phyloP scores from a whole-genome alignment of 1,140 invertebrate genomes.

The Xylocopa sonorina region DNA sequence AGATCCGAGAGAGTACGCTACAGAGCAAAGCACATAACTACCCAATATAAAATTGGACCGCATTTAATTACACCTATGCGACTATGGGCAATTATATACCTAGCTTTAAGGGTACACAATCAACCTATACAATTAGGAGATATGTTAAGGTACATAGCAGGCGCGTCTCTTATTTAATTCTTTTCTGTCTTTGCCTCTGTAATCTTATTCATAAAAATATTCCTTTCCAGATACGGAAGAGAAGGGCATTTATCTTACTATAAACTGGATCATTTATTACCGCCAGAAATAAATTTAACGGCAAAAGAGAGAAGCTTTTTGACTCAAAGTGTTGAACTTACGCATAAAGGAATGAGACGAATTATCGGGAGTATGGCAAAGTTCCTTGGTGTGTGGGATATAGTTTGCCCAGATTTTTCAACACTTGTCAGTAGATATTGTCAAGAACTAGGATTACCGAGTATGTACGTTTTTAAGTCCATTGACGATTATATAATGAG shows the following conservation, averaged over 20 bases:
- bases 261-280: conserved; percentile 82
- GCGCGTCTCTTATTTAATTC: conserved; percentile 23
- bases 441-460: conserved; percentile 83
- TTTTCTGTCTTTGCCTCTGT: conserved; percentile 8
- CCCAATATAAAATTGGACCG: conserved; percentile 72
- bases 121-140: conserved; percentile 84
- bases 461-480: conserved; percentile 57
- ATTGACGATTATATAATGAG: neutral
- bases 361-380: conserved; percentile 72
- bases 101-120: conserved; percentile 83
- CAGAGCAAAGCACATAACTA: conserved; percentile 67
- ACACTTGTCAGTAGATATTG: conserved; percentile 81
- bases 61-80: conserved; percentile 77
- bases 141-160: conserved; percentile 80
- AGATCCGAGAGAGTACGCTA: conserved; percentile 71
- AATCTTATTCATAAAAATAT: conserved; percentile 26
- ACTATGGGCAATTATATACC: conserved; percentile 81
- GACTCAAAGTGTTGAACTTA: conserved; percentile 74
- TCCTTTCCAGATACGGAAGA: conserved; percentile 77
- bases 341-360: conserved; percentile 72
- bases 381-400: conserved; percentile 76
- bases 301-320: conserved; percentile 68
- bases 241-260: conserved; percentile 85
- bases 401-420: conserved; percentile 80
- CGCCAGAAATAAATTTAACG: conserved; percentile 78